These are phyloP conservation scores for Micrastur ruficollis DNA, from an alignment of 2,797 vertebrate species.

Conservation along the genomic window DNA sequence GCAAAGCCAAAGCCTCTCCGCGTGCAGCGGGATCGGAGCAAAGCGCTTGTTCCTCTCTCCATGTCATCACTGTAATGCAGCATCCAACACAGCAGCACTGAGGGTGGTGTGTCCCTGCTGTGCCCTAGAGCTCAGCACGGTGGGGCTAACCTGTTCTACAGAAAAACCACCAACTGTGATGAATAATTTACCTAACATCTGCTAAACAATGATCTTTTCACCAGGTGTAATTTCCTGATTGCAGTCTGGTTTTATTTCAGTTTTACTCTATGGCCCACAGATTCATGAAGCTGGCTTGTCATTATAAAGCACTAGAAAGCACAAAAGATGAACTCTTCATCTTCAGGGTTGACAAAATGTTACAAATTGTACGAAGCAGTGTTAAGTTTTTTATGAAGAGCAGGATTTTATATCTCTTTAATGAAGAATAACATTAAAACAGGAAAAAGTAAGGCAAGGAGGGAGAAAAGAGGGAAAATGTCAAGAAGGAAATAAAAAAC, in stretches of 20 bases:
- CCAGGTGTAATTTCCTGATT: not conserved
- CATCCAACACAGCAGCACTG: rapidly evolving
- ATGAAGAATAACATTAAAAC: not conserved
- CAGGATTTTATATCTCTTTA: not conserved
- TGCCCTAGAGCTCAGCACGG: not conserved
- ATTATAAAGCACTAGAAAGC: not conserved
- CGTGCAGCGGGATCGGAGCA: rapidly evolving
- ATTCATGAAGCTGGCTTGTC: not conserved
- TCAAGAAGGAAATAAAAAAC: not conserved
- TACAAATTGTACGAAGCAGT: not conserved
- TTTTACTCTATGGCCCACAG: not conserved
- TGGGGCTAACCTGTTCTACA: not conserved
- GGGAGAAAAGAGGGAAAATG: not conserved
- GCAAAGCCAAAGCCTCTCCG: not conserved
- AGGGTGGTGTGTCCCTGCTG: rapidly evolving
- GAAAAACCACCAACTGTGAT: not conserved
- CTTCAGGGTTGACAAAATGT: not conserved
- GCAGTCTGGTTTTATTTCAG: not conserved
- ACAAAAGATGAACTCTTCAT: not conserved
- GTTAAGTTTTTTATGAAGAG: not conserved
- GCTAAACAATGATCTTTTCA: not conserved
- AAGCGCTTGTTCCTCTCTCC: rapidly evolving
- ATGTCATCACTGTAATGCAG: rapidly evolving
- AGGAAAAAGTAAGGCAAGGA: not conserved
- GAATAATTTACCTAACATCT: not conserved